phyloP scores from a whole-genome alignment of 2,113 vertebrate species.

The Cheirogaleus medius region DNA sequence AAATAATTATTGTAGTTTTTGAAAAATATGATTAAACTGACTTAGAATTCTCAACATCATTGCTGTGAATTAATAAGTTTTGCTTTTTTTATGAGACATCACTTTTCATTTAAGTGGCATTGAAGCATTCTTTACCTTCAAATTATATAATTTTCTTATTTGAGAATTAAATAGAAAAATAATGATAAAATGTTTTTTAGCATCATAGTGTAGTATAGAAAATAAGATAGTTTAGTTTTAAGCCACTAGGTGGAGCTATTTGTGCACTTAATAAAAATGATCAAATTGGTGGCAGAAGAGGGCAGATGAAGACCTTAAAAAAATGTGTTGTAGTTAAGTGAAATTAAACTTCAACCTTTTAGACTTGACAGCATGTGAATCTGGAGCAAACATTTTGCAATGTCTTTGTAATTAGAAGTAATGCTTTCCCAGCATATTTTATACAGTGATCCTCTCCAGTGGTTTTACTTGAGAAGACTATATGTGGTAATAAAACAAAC shows the following conservation, averaged over 20 bases:
- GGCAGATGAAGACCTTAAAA: slow-evolving; percentile 16
- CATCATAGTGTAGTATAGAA: background rate
- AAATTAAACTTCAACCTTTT: slow-evolving; percentile 39
- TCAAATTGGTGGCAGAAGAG: background rate
- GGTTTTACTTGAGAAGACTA: background rate
- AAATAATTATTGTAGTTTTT: slow-evolving; percentile 24
- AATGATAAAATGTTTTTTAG: background rate
- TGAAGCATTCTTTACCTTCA: background rate
- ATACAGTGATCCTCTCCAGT: background rate
- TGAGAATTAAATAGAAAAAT: slow-evolving; percentile 45
- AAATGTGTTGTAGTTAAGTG: slow-evolving; percentile 15
- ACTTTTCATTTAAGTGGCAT: background rate
- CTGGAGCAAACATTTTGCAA: background rate
- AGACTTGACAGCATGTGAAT: background rate
- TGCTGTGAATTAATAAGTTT: slow-evolving; percentile 2
- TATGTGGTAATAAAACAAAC: background rate
- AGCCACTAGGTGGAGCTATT: slow-evolving; percentile 78
- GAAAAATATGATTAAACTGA: background rate
- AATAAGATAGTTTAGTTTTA: slow-evolving; percentile 4
- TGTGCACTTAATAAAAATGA: background rate
- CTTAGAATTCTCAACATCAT: background rate
- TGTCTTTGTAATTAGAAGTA: background rate
- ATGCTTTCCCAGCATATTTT: background rate
- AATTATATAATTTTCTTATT: background rate
- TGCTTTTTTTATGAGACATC: background rate